Percentiles rank a stretch among this genome's conserved stretches.
These are phyloP conservation scores for Darevskia mixta DNA, from an alignment of 2,797 vertebrate species.

Conservation along the genomic window DNA sequence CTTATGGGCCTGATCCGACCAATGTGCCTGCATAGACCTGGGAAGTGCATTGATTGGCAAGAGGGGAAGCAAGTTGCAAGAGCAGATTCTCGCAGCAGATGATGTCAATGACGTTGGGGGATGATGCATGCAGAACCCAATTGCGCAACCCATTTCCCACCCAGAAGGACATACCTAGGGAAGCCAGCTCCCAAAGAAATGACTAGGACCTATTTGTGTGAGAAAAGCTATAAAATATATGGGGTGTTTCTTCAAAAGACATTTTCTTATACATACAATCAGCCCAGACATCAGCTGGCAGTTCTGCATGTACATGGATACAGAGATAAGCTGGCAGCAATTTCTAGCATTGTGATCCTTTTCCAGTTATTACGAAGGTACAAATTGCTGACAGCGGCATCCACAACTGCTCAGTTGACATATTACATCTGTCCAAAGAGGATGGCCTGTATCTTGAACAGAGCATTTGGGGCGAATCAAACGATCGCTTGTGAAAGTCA, in stretches of 20 bases:
- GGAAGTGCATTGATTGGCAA: constrained; percentile 10
- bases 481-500: constrained; percentile 57
- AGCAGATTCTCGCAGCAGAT: neutral
- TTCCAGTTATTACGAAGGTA: neutral
- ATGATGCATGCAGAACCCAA: neutral
- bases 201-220: neutral
- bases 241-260: too few relatives aligned
- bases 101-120: too few relatives aligned
- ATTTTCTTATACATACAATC: neutral
- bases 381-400: neutral
- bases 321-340: neutral
- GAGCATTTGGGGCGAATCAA: neutral
- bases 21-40: constrained; percentile 59
- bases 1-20: neutral
- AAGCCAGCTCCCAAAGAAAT: neutral
- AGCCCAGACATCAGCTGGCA: neutral
- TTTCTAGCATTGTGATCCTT: neutral
- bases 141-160: neutral
- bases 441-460: neutral
- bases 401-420: neutral
- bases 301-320: too few relatives aligned
- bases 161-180: neutral
- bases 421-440: neutral
- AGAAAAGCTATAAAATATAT: neutral
- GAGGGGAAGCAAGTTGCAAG: neutral